Conservation (phyloP, 2,113 vertebrate genomes). For the Platysteira castanea region DNA sequence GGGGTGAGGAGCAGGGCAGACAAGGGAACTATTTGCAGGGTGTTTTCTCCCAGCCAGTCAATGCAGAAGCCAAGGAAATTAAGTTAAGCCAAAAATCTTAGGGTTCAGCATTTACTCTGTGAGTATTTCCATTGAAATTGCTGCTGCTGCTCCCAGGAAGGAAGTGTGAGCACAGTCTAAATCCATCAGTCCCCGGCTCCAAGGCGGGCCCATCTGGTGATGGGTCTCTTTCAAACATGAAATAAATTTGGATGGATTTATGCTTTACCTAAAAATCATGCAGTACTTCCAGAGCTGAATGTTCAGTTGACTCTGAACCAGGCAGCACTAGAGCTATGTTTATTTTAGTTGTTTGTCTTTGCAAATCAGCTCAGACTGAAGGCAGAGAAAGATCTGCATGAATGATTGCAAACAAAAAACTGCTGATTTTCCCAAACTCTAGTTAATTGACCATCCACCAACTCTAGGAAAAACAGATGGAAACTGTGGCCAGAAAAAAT, state of each 20-base stretch:
- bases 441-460: slow-evolving; percentile 38
- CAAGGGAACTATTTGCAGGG: not conserved
- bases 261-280: not conserved
- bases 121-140: not conserved
- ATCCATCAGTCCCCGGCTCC: not conserved
- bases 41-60: not conserved
- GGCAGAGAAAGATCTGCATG: slow-evolving; percentile 37
- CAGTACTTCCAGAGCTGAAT: not conserved
- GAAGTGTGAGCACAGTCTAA: not conserved
- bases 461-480: not conserved
- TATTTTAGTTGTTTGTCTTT: slow-evolving; percentile 57
- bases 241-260: not conserved
- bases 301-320: not conserved
- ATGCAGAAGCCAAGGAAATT: not conserved
- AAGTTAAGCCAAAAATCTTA: not conserved
- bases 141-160: not conserved
- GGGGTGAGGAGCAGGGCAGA: not conserved
- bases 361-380: slow-evolving; percentile 35
- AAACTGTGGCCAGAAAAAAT: not conserved
- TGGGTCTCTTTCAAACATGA: slow-evolving; percentile 13
- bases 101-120: not conserved
- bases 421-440: slow-evolving; percentile 26
- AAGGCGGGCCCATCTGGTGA: slow-evolving; percentile 11
- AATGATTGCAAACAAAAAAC: slow-evolving; percentile 47
- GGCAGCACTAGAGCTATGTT: slow-evolving; percentile 14